Evolutionary conservation across 37 sponge, comb jelly and placozoan species (phyloP), one percentile per base, ranked within the genome.

Genomic region (Beroe ovata): DNA sequence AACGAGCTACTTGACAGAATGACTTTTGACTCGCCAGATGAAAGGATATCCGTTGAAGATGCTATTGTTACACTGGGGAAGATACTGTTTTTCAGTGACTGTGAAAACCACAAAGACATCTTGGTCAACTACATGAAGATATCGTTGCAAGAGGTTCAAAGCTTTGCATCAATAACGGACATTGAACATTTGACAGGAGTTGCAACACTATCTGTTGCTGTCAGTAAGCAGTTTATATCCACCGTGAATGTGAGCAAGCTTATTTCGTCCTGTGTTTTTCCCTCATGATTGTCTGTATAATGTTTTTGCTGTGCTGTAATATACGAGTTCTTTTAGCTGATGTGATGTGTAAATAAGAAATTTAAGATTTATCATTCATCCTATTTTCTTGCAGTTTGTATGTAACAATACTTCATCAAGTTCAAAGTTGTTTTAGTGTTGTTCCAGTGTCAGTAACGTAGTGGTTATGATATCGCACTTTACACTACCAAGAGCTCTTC

Each of bases 201-300:
- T 11, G 34, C 14, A 1, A 2, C 69, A 66, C 36, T 66, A 8
- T 30, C 25, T 32, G 33, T 30, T 14, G 30, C 30, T 66, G 69
- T 66, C 69, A 30, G 36, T 4, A 66, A 66, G 34, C 69, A 66
- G 69, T 66, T 66, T 30, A 30, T 30, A 29, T 32, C 69, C 1
- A 30, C 69, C 1, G 69, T 66, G 14, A 66, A 26, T 29, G 16
- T 30, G 36, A 30, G 34, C 36, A 37, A 66, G 29, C 34, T 66
- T 19, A 66, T 66, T 66, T 47, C 54, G 6, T 16, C 11, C 11
- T 47, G 54, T 47, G 54, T 47, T 11, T 47, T n/a, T n/a, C n/a
- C n/a, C n/a, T n/a, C n/a, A n/a, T n/a, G n/a, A n/a, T n/a, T n/a
- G n/a, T n/a, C n/a, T n/a, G n/a, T n/a, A n/a, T n/a, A n/a, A n/a